Evolutionary conservation across 2,888 invertebrate genomes (phyloP), one percentile per base, ranked within the genome.

Genomic region (Prostheceraeus crozeri): DNA sequence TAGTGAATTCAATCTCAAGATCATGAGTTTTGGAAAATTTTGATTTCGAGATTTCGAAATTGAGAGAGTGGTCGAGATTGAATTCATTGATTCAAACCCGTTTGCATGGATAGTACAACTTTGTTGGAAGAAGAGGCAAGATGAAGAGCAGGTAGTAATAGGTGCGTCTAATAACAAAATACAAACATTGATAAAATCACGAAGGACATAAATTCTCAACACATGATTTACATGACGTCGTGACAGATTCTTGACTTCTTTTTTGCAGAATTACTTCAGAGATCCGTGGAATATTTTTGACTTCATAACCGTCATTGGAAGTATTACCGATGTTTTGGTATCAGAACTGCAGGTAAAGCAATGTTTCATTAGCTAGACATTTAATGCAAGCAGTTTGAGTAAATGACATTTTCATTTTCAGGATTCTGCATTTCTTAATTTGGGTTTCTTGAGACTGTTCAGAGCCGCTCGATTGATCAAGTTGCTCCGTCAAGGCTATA

Each of bases 201-300:
- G n/a, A 11, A 33, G 10, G n/a, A 11, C 33, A 11, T 33, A 33
- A 11, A 33, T 33, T 33, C 33, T 33, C 10, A 8, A 3, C 27
- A 48, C 25, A 51, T 51, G n/a, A n/a, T n/a, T n/a, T n/a, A n/a
- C n/a, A n/a, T 51, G 16, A 8, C 14, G 6, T 51, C 6, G 28
- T 6, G 4, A 23, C n/a, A 14, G 6, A 6, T 40, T 11, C 4
- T 59, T 8, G 30, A 1, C 2, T 58, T 59, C 21, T 33, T 28
- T 63, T 51, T 61, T 69, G 46, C 68, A 96, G 96, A 99, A 99
- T 81, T 99, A 98, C 84, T 99, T 99, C 85, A 90, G 93, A 82
- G 98, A 99, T 80, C 89, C 90, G 14, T 99, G 99, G 99, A 99
- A 99, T 80, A 88, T 89, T 61, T 99, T 99, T 80, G 99, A 99